Evolutionary conservation across 2,797 vertebrate genomes (phyloP), one percentile per base, ranked within the genome.

Genomic region (Acrossocheilus fasciatus): DNA sequence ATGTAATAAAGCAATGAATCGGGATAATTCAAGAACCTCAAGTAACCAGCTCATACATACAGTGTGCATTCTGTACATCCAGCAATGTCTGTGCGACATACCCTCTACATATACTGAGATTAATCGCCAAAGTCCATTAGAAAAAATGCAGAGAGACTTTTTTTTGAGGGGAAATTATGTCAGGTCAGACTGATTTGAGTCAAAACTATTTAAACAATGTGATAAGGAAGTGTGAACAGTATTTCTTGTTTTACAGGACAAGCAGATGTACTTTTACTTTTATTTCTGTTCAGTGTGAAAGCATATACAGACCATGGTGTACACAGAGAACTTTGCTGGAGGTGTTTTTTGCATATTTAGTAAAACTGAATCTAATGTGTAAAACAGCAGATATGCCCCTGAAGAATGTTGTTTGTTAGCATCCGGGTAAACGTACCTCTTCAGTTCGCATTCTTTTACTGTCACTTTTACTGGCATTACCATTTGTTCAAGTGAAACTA

Each of bases 141-240:
- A 54, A 34, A 20, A 30, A 69, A 69, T 15, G 6, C 45, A 43
- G 9, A 77, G 43, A 62, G 23, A 26, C 15, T 26, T 0, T 30
- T 83, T 17, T 17, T 18, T 34, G 26, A 4, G 23, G 11, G 18
- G 30, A 30, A 30, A 39, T 4, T 17, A 0, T 41, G 14, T 70
- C 47, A 83, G 17, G n/a, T 15, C 11, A n/a, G 26, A 47, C 3
- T 23, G 12, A 70, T 8, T 9, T n/a, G 23, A 43, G 36, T 14
- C 54, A 23, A 34, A 34, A 17, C 39, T 62, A 17, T 34, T 45
- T 36, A 7, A n/a, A 14, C 9, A 23, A 26, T 18, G 30, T 15
- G 41, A 36, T 9, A n/a, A 64, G 36, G 5, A 66, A 59, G 72
- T 23, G n/a, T 78, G 6, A 85, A 79, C 83, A 59, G 50, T 47